phyloP scores from a whole-genome alignment of 2,113 vertebrate genomes.

The Miniopterus natalensis region DNA sequence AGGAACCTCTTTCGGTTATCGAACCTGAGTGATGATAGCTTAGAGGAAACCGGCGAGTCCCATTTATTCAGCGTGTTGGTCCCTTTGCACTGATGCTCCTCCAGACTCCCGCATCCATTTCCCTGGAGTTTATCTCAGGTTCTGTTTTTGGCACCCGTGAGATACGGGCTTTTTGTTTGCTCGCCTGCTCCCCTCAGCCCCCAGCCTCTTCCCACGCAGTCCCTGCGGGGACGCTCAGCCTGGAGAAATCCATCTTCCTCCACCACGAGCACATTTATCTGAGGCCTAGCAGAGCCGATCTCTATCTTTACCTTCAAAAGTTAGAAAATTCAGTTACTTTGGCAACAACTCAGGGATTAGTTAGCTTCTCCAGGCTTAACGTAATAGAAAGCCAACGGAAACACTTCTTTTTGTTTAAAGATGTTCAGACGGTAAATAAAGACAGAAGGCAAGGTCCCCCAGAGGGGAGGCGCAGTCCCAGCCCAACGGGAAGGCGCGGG shows the following conservation, averaged over 20 bases:
- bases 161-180: constrained; percentile 57
- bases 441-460: constrained; percentile 20
- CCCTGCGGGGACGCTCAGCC: constrained; percentile 61
- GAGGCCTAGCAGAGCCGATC: constrained; percentile 51
- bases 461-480: constrained; percentile 48
- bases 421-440: constrained; percentile 23
- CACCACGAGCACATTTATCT: constrained; percentile 24
- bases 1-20: neutral
- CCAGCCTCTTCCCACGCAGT: neutral
- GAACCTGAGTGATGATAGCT: neutral
- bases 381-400: constrained; percentile 13
- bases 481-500: constrained; percentile 59
- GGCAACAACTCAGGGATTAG: neutral
- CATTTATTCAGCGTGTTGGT: constrained; percentile 5
- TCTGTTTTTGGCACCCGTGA: constrained; percentile 69
- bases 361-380: constrained; percentile 17
- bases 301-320: neutral
- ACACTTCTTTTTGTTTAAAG: neutral
- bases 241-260: constrained; percentile 68
- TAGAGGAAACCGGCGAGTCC: neutral
- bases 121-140: constrained; percentile 72
- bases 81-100: neutral
- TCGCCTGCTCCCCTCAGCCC: neutral
- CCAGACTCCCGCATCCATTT: constrained; percentile 75
- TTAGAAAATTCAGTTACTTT: constrained; percentile 33